Percentiles rank a stretch among this genome's conserved stretches.
Conservation (phyloP, 2,113 vertebrate genomes). For the Galeopterus variegatus region DNA sequence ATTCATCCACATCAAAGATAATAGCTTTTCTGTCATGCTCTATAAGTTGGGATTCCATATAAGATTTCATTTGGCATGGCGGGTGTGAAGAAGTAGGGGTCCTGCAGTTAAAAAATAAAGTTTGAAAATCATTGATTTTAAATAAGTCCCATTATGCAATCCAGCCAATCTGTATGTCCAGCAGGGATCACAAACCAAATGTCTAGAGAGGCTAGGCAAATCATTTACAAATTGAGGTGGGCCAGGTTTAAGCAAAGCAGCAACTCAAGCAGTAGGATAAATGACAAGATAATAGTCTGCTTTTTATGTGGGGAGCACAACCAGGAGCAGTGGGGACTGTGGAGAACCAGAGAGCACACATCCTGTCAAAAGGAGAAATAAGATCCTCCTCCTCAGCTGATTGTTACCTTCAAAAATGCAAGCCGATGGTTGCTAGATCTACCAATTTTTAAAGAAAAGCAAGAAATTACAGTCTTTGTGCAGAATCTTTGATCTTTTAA, state of each 20-base stretch:
- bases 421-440: background rate
- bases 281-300: background rate
- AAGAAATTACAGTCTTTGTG: background rate
- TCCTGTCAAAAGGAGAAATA: background rate
- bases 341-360: background rate
- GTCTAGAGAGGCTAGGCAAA: background rate
- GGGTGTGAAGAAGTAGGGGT: background rate
- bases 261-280: conserved; percentile 28
- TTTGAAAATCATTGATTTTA: conserved; percentile 6
- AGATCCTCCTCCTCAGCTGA: background rate
- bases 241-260: background rate
- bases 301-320: background rate
- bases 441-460: conserved; percentile 14
- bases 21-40: background rate
- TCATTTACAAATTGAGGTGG: background rate
- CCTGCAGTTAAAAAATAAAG: background rate
- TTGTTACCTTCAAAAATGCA: background rate
- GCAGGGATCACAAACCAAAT: background rate
- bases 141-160: background rate
- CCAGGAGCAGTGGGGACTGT: no score
- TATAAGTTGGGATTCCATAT: background rate
- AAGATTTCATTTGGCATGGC: conserved; percentile 14
- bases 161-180: background rate
- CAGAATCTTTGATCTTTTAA: conserved; percentile 4
- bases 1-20: background rate